phyloP scores from a whole-genome alignment of 2,888 invertebrate species.

The Sepioteuthis lessoniana region DNA sequence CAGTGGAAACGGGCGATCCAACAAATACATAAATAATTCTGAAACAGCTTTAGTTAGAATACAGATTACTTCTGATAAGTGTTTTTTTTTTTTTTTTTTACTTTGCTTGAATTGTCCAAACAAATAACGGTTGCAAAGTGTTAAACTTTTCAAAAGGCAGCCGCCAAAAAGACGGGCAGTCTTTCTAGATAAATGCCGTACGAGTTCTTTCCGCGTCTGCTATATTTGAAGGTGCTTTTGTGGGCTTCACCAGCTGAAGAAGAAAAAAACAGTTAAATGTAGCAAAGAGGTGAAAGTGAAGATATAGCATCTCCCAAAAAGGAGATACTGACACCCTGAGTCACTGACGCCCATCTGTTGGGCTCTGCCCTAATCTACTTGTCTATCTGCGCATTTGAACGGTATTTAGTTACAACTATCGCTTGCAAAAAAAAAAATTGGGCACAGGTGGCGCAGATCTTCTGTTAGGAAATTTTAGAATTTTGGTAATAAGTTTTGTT shows the following conservation, averaged over 20 bases:
- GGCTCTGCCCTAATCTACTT: background rate
- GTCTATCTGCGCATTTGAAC: background rate
- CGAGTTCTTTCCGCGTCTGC: background rate
- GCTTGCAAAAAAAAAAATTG: background rate
- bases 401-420: background rate
- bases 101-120: too few relatives aligned
- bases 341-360: conserved; percentile 23
- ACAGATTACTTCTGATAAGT: too few relatives aligned
- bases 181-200: background rate
- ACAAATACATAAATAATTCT: too few relatives aligned
- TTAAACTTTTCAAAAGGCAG: background rate
- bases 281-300: background rate
- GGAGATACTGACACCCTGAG: background rate
- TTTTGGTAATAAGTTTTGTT: background rate
- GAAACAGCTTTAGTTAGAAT: too few relatives aligned
- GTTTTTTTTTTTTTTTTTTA: too few relatives aligned
- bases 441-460: background rate
- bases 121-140: background rate
- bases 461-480: background rate
- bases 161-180: background rate
- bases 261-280: background rate
- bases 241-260: background rate
- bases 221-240: background rate
- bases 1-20: too few relatives aligned
- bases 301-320: background rate